Percentiles rank a stretch among this genome's conserved stretches.
Conservation (phyloP, 2,888 invertebrate genomes). For the Meiosimyza decipiens region DNA sequence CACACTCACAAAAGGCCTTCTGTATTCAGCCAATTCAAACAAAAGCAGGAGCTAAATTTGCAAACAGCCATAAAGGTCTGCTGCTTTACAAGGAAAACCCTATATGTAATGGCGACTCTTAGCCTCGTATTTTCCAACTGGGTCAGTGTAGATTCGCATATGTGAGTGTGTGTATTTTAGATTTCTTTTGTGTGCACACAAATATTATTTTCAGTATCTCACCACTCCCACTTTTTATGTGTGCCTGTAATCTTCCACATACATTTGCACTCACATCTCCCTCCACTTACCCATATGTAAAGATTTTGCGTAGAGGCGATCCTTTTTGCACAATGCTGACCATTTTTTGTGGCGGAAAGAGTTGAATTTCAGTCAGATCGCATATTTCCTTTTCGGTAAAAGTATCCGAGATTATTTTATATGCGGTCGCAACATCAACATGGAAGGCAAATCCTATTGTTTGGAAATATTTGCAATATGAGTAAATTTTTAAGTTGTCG, state of each 20-base stretch:
- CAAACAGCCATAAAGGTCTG: no score
- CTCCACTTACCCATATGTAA: slow-evolving; percentile 71
- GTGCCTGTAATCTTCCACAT: slow-evolving; percentile 26
- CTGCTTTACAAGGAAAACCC: no score
- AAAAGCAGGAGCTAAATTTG: no score
- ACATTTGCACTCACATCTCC: not conserved
- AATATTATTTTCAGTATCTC: slow-evolving; percentile 10
- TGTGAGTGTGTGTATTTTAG: not conserved
- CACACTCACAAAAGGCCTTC: no score
- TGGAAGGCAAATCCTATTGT: slow-evolving; percentile 75
- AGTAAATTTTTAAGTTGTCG: not conserved
- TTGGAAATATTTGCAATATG: not conserved
- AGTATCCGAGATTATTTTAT: slow-evolving; percentile 74
- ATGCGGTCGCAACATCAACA: slow-evolving; percentile 75
- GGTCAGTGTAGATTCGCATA: no score
- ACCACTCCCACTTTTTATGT: not conserved
- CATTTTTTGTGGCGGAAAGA: slow-evolving; percentile 73
- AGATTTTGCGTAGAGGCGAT: slow-evolving; percentile 73
- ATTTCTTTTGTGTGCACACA: slow-evolving; percentile 12
- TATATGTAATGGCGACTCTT: no score
- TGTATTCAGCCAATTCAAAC: no score
- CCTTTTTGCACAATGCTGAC: slow-evolving; percentile 70
- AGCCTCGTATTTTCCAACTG: no score
- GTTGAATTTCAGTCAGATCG: slow-evolving; percentile 73
- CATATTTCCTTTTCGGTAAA: slow-evolving; percentile 77